A percentile compares a stretch with the other conserved stretches of the same genome.
phyloP scores from a whole-genome alignment of 37 sponge, comb jelly and placozoan species.

The Spongilla lacustris region DNA sequence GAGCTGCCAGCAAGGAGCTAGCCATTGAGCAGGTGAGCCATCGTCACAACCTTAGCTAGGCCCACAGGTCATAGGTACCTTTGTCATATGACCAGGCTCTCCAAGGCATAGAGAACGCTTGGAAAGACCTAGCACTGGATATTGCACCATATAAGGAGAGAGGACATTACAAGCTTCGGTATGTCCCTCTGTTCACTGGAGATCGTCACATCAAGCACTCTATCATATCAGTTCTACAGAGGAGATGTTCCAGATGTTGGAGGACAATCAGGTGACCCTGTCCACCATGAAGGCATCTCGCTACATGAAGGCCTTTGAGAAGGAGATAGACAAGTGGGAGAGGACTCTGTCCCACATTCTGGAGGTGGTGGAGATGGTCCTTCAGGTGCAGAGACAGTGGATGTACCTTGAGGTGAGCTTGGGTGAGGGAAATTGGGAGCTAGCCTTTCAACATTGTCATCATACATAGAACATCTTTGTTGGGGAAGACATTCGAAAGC shows the following conservation, averaged over 20 bases:
- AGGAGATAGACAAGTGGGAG: conserved; percentile 98
- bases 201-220: background rate
- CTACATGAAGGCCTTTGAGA: conserved; percentile 93
- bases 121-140: conserved; percentile 91
- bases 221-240: conserved; percentile 72
- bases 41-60: background rate
- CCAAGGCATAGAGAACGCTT: conserved; percentile 78
- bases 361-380: conserved; percentile 95
- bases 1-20: conserved; percentile 98
- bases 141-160: conserved; percentile 92
- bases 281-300: conserved; percentile 99
- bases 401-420: conserved; percentile 96
- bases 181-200: conserved; percentile 5
- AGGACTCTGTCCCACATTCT: conserved; percentile 95
- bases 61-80: too few relatives aligned
- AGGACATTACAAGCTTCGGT: conserved; percentile 93
- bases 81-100: conserved; percentile 47
- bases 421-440: background rate
- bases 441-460: background rate
- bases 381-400: conserved; percentile 99
- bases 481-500: conserved; percentile 98
- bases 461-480: conserved; percentile 88
- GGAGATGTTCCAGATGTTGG: conserved; percentile 95
- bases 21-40: conserved; percentile 83
- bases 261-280: conserved; percentile 98